phyloP scores from a whole-genome alignment of 2,888 invertebrate species.

The Odontothrips loti region DNA sequence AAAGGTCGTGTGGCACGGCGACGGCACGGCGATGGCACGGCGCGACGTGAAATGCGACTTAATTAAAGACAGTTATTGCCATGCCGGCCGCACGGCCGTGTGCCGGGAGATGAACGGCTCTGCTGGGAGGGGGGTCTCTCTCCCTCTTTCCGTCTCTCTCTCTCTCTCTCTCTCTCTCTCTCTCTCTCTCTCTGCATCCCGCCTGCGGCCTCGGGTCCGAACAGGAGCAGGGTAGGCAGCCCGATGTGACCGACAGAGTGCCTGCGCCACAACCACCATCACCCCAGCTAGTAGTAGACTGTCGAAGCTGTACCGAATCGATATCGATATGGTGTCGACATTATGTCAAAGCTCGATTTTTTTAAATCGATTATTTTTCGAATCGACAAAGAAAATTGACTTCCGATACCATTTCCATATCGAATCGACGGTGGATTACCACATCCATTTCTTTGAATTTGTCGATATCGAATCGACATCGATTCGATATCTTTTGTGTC shows the following conservation, averaged over 20 bases:
- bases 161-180: constrained; percentile 32
- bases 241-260: not conserved
- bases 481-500: too few relatives aligned
- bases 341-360: too few relatives aligned
- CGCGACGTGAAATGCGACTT: not conserved
- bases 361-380: too few relatives aligned
- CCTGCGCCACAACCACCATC: too few relatives aligned
- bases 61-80: not conserved
- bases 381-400: too few relatives aligned
- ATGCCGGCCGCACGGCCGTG: not conserved
- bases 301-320: too few relatives aligned
- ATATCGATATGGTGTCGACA: too few relatives aligned
- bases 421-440: too few relatives aligned
- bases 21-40: not conserved
- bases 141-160: constrained; percentile 33
- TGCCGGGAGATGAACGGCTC: not conserved
- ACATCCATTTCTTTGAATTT: too few relatives aligned
- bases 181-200: not conserved
- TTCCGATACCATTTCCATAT: too few relatives aligned
- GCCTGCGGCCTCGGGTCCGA: not conserved
- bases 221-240: not conserved
- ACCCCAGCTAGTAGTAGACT: too few relatives aligned
- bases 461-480: too few relatives aligned
- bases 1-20: not conserved
- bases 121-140: not conserved